phyloP scores from a whole-genome alignment of 2,888 invertebrate genomes.

The Julus scanicus region DNA sequence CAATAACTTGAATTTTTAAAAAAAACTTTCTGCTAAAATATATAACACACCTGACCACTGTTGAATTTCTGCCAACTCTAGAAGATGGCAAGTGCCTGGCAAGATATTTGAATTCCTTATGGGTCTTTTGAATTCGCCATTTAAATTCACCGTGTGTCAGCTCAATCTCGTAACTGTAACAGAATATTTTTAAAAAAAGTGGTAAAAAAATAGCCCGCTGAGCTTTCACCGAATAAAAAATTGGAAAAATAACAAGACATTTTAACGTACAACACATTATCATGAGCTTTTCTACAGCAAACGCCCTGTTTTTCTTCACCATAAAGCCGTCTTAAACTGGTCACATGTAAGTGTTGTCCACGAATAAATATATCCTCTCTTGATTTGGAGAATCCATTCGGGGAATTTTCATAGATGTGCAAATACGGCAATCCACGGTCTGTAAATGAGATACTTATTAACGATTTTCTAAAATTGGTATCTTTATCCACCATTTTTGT shows the following conservation, averaged over 20 bases:
- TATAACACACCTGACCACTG: background rate
- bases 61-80: background rate
- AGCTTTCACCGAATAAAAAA: background rate
- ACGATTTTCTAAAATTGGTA: too few species aligned
- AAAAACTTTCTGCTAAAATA: background rate
- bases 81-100: background rate
- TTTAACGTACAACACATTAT: background rate
- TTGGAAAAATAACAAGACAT: background rate
- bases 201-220: too few species aligned
- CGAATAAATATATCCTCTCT: background rate
- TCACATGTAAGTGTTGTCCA: background rate
- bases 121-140: background rate
- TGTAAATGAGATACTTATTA: background rate
- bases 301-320: background rate
- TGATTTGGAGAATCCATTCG: background rate
- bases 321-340: background rate
- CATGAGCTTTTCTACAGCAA: background rate
- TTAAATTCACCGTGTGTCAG: background rate
- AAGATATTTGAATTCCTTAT: constrained; percentile 18
- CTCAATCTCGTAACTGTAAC: background rate
- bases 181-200: background rate
- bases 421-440: background rate
- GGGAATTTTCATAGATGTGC: background rate
- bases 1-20: background rate
- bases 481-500: too few species aligned